Evolutionary conservation across 2,797 vertebrate genomes (phyloP), one percentile per base, ranked within the genome.

Genomic region (Mionectes olivaceus): DNA sequence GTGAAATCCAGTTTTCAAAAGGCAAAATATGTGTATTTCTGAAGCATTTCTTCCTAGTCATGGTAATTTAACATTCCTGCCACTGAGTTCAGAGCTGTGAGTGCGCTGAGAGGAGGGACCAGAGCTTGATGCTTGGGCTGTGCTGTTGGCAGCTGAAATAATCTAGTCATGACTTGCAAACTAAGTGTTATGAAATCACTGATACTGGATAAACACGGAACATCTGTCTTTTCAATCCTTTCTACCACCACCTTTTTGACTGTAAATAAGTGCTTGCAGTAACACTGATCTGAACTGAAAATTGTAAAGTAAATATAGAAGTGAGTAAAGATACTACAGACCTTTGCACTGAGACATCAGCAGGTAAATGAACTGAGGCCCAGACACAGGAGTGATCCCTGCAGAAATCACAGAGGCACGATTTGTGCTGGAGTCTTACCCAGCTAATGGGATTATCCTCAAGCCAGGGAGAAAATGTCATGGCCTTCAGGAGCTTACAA

Each of bases 171-270:
- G 32, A 61, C 93, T 96, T 90, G 95, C 63, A 74, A 78, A 19
- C 59, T 28, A 53, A 87, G 61, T 67, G 47, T 93, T 96, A 90
- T 59, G 87, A 96, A 97, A 96, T 84, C 85, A 7, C 37, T 43
- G 52, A 39, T 9, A 17, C 69, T 63, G 65, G 77, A 88, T 94
- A 91, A 96, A 94, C 63, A 73, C 1, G 24, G 63, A 69, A 82
- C 85, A 94, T 91, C 74, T 97, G 94, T 52, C 69, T 84, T 70
- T 74, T 67, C 63, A 56, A 33, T 70, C 52, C 59, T 61, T 83
- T 49, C 17, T 11, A 47, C 28, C 59, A 37, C 55, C 76, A 49
- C 57, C 9, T 81, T 91, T 86, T 39, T 35, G 30, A 61, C 82
- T 37, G 35, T 6, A 35, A 75, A 37, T 75, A 61, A 79, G 22